Conservation (phyloP, 1,140 invertebrate genomes). For the Eriocheir sinensis region DNA sequence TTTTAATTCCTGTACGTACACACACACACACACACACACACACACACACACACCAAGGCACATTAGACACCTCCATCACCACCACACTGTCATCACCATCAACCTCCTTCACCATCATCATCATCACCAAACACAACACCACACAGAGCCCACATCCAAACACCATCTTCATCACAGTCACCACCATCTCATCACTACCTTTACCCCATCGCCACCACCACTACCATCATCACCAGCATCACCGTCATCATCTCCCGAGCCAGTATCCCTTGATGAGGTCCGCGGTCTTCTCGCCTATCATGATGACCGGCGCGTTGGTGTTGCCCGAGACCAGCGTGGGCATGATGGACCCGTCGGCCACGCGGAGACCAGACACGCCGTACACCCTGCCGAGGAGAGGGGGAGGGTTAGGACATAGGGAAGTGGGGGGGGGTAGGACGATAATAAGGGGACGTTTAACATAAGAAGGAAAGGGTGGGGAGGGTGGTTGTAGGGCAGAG, state of each 20-base stretch:
- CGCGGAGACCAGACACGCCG: slow-evolving; percentile 85
- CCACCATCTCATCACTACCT: not conserved
- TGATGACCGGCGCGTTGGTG: slow-evolving; percentile 87
- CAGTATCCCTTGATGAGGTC: slow-evolving; percentile 86
- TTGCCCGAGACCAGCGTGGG: slow-evolving; percentile 87
- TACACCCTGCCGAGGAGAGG: slow-evolving; percentile 82
- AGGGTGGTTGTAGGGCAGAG: no score
- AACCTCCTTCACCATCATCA: not conserved
- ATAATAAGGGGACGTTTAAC: no score
- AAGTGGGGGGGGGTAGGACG: no score
- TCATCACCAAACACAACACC: not conserved
- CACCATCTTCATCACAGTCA: not conserved
- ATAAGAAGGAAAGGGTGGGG: no score
- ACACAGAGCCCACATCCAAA: not conserved
- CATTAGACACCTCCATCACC: not conserved
- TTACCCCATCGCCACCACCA: not conserved
- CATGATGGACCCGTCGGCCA: slow-evolving; percentile 89
- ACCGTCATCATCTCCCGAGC: slow-evolving; percentile 72
- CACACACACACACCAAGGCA: not conserved
- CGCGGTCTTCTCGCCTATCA: slow-evolving; percentile 87
- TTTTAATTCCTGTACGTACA: not conserved
- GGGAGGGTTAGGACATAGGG: no score
- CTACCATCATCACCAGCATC: no score
- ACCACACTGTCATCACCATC: not conserved
- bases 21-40: not conserved